These are phyloP conservation scores for Byasa hedistus DNA, from an alignment of 2,888 invertebrate genomes.

Conservation along the genomic window DNA sequence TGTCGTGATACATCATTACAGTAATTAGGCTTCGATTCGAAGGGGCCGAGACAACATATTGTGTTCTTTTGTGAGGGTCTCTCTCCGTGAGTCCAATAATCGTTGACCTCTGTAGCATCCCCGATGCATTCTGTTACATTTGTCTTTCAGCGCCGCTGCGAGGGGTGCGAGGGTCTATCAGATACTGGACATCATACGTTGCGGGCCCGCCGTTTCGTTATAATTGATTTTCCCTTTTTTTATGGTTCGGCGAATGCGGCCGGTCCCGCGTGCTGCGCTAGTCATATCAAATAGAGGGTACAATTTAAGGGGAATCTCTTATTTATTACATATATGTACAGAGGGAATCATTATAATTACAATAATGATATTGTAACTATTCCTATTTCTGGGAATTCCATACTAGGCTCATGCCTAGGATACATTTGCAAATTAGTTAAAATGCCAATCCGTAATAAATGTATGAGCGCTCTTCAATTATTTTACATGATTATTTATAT, in stretches of 20 bases:
- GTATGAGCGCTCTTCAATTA: no score
- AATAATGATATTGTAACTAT: neutral
- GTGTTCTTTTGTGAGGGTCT: slow-evolving; percentile 55
- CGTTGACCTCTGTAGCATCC: slow-evolving; percentile 41
- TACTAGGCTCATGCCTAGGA: no score
- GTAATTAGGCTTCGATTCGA: slow-evolving; percentile 66
- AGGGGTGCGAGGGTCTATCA: slow-evolving; percentile 41
- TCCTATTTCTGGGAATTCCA: no score
- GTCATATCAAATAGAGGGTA: slow-evolving; percentile 50
- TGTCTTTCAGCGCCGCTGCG: slow-evolving; percentile 13
- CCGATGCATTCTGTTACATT: slow-evolving; percentile 32
- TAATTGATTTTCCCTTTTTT: slow-evolving; percentile 78
- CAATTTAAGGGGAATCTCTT: slow-evolving; percentile 28
- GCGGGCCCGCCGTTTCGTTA: slow-evolving; percentile 66
- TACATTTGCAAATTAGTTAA: no score
- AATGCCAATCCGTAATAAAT: no score
- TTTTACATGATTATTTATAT: no score
- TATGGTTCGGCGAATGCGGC: slow-evolving; percentile 65
- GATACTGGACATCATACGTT: slow-evolving; percentile 44
- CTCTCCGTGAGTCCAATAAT: slow-evolving; percentile 41
- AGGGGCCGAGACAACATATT: slow-evolving; percentile 62
- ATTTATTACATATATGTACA: neutral
- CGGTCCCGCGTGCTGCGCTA: slow-evolving; percentile 55
- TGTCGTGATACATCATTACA: slow-evolving; percentile 38
- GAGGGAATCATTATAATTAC: neutral